These are phyloP conservation scores for Hydrozoanthus tunicans DNA, from an alignment of 64 coral and sea anemone species.

Conservation along the genomic window DNA sequence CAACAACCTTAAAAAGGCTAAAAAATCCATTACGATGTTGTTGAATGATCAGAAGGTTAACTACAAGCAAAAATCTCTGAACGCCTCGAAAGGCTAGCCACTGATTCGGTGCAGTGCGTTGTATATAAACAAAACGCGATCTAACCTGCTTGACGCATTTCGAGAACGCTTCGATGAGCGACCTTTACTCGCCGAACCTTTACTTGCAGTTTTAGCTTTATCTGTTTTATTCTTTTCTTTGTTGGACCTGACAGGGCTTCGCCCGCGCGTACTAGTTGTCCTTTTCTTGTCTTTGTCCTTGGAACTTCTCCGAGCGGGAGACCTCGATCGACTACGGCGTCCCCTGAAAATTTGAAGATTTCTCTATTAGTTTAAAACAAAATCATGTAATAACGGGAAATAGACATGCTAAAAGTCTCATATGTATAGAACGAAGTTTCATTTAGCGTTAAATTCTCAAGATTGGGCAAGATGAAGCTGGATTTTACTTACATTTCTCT, in stretches of 20 bases:
- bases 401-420: neutral
- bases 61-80: no score
- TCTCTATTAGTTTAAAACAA: slow-evolving; percentile 1
- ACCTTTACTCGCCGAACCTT: slow-evolving; percentile 57
- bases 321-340: slow-evolving; percentile 83
- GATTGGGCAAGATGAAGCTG: slow-evolving; percentile 51
- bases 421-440: neutral
- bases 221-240: slow-evolving; percentile 60
- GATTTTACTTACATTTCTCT: slow-evolving; percentile 84
- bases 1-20: no score
- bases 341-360: slow-evolving; percentile 67
- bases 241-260: slow-evolving; percentile 73
- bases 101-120: neutral
- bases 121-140: neutral
- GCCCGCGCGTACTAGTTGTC: slow-evolving; percentile 79
- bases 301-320: slow-evolving; percentile 63
- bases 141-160: slow-evolving; percentile 85
- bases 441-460: neutral
- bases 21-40: no score
- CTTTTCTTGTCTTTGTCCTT: slow-evolving; percentile 91
- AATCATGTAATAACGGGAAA: neutral
- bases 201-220: slow-evolving; percentile 57
- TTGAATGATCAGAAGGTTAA: no score
- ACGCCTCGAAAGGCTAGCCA: neutral
- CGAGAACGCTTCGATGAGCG: slow-evolving; percentile 48